Evolutionary conservation across 2,113 vertebrate species (phyloP).

Genomic region (Catharus bicknelli): DNA sequence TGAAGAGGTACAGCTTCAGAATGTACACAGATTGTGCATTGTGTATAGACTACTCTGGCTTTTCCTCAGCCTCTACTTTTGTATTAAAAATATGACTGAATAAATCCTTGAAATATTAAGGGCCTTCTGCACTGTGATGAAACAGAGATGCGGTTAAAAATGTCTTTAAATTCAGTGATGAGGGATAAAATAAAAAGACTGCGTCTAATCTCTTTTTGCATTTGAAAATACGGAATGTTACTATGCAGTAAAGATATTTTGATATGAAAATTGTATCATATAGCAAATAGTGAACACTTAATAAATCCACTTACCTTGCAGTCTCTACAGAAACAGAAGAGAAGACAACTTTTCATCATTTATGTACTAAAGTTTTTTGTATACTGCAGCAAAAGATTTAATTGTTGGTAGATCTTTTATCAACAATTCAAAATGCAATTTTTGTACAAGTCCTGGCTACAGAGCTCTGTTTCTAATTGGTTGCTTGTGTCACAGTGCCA

Average conservation of each 20-base stretch:
- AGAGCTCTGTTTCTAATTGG: conserved; percentile 12
- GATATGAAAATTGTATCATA: conserved; percentile 41
- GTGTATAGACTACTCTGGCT: conserved; percentile 70
- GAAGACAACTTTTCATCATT: background rate
- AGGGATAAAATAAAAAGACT: conserved; percentile 26
- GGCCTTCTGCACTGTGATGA: conserved; percentile 72
- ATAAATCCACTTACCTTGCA: conserved; percentile 23
- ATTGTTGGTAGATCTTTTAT: conserved; percentile 1
- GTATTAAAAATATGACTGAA: conserved; percentile 63
- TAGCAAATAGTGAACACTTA: conserved; percentile 29
- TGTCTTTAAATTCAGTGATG: conserved; percentile 49
- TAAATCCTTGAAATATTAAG: conserved; percentile 64
- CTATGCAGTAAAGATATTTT: conserved; percentile 67
- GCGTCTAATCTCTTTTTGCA: conserved; percentile 44
- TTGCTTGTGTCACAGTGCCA: conserved; percentile 63
- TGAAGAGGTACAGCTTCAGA: conserved; percentile 63
- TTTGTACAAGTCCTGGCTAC: conserved; percentile 14
- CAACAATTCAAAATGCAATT: background rate
- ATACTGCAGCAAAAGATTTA: background rate
- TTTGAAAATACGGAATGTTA: conserved; percentile 26
- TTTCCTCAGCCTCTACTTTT: conserved; percentile 67
- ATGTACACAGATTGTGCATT: conserved; percentile 66
- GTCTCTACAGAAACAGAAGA: background rate
- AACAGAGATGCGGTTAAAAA: conserved; percentile 61
- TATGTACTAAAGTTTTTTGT: background rate